Conservation (phyloP, 2,888 invertebrate species). For the Caenorhabditis virilis region DNA sequence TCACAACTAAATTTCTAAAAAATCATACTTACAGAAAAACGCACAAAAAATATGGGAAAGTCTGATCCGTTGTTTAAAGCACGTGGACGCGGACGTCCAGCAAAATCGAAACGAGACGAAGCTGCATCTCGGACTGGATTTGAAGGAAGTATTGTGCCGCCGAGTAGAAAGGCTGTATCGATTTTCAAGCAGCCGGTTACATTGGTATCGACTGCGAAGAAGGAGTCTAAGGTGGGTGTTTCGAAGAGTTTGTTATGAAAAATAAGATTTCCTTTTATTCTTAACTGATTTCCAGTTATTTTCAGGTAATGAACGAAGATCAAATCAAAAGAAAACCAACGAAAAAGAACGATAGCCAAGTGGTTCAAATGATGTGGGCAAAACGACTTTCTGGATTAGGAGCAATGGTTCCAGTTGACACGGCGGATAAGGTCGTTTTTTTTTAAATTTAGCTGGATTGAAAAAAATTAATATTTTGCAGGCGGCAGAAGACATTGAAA, state of each 20-base stretch:
- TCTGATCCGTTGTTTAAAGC: slow-evolving; percentile 18
- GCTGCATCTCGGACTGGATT: slow-evolving; percentile 34
- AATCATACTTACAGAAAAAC: slow-evolving; percentile 1
- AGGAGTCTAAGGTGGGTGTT: slow-evolving; percentile 8
- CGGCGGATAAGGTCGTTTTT: slow-evolving; percentile 34
- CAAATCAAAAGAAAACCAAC: slow-evolving; percentile 14
- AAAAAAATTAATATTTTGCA: slow-evolving; percentile 2
- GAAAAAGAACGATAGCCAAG: slow-evolving; percentile 17
- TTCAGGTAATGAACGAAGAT: slow-evolving; percentile 21
- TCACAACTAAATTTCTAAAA: slow-evolving; percentile 1
- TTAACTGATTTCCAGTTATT: too few species aligned
- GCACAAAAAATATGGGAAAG: slow-evolving; percentile 7
- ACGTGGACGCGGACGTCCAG: slow-evolving; percentile 19
- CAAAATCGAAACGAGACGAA: slow-evolving; percentile 27
- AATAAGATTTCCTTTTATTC: too few species aligned
- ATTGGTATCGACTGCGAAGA: slow-evolving; percentile 17
- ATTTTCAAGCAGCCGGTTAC: slow-evolving; percentile 27
- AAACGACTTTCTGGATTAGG: slow-evolving; percentile 60
- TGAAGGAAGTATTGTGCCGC: slow-evolving; percentile 88
- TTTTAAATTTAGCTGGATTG: neutral
- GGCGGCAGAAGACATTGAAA: slow-evolving; percentile 11
- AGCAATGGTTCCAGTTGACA: slow-evolving; percentile 56
- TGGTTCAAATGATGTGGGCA: slow-evolving; percentile 63
- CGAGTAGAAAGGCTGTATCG: slow-evolving; percentile 69
- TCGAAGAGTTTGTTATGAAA: too few species aligned